Percentiles rank a stretch among this genome's conserved stretches.
Conservation (phyloP, 2,888 invertebrate species). For the Hirtodrosophila confusa region DNA sequence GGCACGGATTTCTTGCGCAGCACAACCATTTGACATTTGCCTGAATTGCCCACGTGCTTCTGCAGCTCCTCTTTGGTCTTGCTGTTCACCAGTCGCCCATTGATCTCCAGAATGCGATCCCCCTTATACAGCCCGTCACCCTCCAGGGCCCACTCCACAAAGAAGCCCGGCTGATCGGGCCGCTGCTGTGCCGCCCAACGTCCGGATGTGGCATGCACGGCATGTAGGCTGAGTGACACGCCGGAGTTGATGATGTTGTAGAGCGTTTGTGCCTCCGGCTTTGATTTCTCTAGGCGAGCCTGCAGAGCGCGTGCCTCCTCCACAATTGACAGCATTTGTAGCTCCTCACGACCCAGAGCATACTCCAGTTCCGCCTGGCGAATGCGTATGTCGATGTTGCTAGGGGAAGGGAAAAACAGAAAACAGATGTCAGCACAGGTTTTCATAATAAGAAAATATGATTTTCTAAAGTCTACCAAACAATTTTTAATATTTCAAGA, state of each 20-base stretch:
- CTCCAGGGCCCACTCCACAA: constrained; percentile 93
- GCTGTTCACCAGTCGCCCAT: constrained; percentile 90
- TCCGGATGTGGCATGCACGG: constrained; percentile 89
- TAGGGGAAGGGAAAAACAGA: constrained; percentile 72
- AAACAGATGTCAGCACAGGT: background rate
- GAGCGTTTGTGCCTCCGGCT: constrained; percentile 85
- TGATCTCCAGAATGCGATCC: constrained; percentile 91
- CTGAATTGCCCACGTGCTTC: constrained; percentile 86
- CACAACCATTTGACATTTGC: constrained; percentile 84
- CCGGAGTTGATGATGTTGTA: constrained; percentile 85
- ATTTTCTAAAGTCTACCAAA: no score
- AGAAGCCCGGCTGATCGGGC: constrained; percentile 88
- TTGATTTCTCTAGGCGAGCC: constrained; percentile 90
- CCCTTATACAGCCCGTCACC: constrained; percentile 90
- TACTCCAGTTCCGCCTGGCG: constrained; percentile 96
- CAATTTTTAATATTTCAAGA: no score
- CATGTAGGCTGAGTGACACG: constrained; percentile 86
- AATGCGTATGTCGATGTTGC: constrained; percentile 94
- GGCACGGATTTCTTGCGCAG: constrained; percentile 80
- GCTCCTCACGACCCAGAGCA: constrained; percentile 93
- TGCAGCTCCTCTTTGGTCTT: constrained; percentile 89
- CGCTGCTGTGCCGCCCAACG: constrained; percentile 90
- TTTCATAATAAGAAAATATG: no score
- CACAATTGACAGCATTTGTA: constrained; percentile 92
- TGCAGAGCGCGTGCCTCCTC: constrained; percentile 93